Evolutionary conservation across 1,140 invertebrate species (phyloP), one percentile per base, ranked within the genome.

Genomic region (Aradophagus sp.): DNA sequence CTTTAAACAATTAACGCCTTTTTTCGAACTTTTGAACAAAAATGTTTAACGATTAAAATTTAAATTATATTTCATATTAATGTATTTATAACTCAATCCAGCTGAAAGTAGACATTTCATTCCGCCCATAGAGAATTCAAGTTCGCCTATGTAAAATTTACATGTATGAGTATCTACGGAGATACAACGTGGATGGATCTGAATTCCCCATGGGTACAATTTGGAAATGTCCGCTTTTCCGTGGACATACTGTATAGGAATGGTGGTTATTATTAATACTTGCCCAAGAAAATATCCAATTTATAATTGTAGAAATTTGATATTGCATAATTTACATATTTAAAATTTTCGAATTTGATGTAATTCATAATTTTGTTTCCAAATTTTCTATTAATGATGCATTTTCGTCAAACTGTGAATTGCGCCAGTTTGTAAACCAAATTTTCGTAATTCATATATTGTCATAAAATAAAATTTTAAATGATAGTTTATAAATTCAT

Each of bases 221-320:
- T 52, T 67, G 8, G 38, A 53, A 67, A 67, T 67, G 53, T 59
- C 45, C 45, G 63, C 52, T 67, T 52, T 58, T 38, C 44, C 32
- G 12, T 41, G 26, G 10, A 52, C 32, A 5, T 52, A 5, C 20
- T 29, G 5, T 38, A 45, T 31, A 26, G 41, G 5, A 36, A 38
- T 59, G 26, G 5, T 52, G 52, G 32, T 38, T 59, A 58, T 67
- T 67, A 41, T 42, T 67, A 56, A 50, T 50, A 66, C 36, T 58
- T 50, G 26, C 17, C 8, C 36, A 29, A 66, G 34, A 42, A 56
- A 48, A 55, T 47, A 34, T 5, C 11, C 17, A 48, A 41, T 39
- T 61, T 41, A 61, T 20, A 19, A 38, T 48, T 48, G 27, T 16
- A 61, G 8, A 17, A 38, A 31, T 38, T 58, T 36, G 41, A 58